phyloP scores from a whole-genome alignment of 2,888 invertebrate species.

The Tetranychus truncatus region DNA sequence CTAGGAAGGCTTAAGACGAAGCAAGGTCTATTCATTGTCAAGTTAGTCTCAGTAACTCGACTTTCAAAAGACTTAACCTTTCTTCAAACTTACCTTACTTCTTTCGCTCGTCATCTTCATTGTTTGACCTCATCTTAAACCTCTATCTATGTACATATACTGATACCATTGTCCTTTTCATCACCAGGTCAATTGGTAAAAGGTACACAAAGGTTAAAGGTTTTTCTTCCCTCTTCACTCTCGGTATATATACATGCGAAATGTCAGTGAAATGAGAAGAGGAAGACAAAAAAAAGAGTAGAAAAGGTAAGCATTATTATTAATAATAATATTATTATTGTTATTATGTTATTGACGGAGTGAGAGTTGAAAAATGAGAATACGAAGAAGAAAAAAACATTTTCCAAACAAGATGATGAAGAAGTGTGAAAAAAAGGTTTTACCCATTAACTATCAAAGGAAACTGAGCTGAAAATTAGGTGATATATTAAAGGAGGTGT shows the following conservation, averaged over 20 bases:
- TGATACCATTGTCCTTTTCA: neutral
- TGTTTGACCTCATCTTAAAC: neutral
- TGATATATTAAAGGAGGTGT: neutral
- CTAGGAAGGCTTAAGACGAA: neutral
- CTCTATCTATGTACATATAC: neutral
- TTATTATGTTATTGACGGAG: neutral
- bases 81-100: neutral
- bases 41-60: constrained; percentile 1
- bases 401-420: neutral
- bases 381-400: neutral
- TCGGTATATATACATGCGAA: too few species aligned
- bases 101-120: neutral
- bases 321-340: neutral
- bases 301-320: neutral
- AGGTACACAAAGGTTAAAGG: neutral
- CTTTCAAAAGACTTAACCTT: neutral
- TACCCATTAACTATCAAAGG: neutral
- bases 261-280: neutral
- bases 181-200: neutral
- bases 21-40: neutral
- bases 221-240: neutral
- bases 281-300: too few species aligned
- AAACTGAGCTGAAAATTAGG: neutral
- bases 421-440: neutral
- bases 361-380: neutral